Base-by-base conservation (phyloP, 1,140 invertebrate species). In the Helicoverpa zea region DNA sequence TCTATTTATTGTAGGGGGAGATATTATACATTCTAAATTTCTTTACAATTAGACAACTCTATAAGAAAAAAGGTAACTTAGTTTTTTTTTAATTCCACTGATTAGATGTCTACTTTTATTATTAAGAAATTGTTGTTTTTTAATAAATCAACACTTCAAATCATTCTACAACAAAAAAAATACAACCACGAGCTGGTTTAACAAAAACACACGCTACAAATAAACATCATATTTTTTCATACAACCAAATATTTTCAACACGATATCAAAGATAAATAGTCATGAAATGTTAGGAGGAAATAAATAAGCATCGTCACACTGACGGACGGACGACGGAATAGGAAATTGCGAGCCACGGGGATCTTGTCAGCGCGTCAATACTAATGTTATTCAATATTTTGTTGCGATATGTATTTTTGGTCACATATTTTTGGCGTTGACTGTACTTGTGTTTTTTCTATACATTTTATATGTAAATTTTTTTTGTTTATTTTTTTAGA, bases 331-430 rank as follows among this genome's bases (percentile, higher is more conserved):
- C 79, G 81, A 83, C 83, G 81, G 84, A 84, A 84, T 85, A 87
- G 87, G 87, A 89, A 89, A 89, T 89, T 89, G 86, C 83, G 86
- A 68, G 80, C 73, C 75, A 81, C 82, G 78, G 66, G 73, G 79
- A 80, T 82, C 81, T 83, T 80, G 85, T 81, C 83, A 80, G 74
- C 76, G 47, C 52, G 64, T 77, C 66, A 77, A 68, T 68, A 51
- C 77, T 68, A 74, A 73, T 78, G 82, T 82, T 81, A 86, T 83
- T 84, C 77, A 82, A 86, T 86, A 84, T 84, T 73, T 79, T 77
- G 74, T 64, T 76, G 12, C 14, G 52, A 64, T 64, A 58, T 13
- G 14, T 54, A 79, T 29, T 43, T 35, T 43, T 56, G 43, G 47
- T 13, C 23, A 78, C 23, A 52, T 35, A 56, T 18, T 47, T 58